These are phyloP conservation scores for Scaptomyza flava DNA, from an alignment of 2,888 invertebrate genomes.

Conservation along the genomic window DNA sequence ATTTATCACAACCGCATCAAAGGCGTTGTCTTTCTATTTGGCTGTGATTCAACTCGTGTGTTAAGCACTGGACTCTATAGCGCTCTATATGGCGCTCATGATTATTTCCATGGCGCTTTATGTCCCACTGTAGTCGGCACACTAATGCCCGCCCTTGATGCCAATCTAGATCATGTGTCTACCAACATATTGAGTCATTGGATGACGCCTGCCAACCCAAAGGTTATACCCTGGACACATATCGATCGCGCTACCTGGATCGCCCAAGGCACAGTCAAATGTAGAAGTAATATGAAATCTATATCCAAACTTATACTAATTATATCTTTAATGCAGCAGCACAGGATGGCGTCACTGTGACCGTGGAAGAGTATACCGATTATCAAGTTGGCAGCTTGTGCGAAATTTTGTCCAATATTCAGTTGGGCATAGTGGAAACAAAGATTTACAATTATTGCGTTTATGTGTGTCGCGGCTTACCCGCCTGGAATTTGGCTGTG, in stretches of 20 bases:
- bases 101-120: conserved; percentile 84
- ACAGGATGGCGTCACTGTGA: conserved; percentile 7
- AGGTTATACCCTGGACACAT: conserved; percentile 84
- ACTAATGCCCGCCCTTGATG: conserved; percentile 85
- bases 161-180: conserved; percentile 85
- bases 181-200: conserved; percentile 85
- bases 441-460: conserved; percentile 76
- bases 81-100: conserved; percentile 85
- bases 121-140: conserved; percentile 86
- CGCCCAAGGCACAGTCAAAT: conserved; percentile 77
- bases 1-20: conserved; percentile 86
- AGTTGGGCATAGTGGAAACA: conserved; percentile 69
- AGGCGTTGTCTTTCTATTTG: conserved; percentile 88
- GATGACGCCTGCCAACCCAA: conserved; percentile 81
- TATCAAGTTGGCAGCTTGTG: conserved; percentile 77
- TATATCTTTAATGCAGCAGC: conserved; percentile 7
- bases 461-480: conserved; percentile 79
- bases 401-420: conserved; percentile 67
- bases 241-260: conserved; percentile 85
- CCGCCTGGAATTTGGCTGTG: conserved; percentile 78
- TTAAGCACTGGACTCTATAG: conserved; percentile 84
- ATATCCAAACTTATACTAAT: background rate
- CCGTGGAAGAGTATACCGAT: conserved; percentile 35
- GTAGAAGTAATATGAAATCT: conserved; percentile 39
- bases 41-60: conserved; percentile 86